Evolutionary conservation across 2,113 vertebrate genomes (phyloP), one percentile per base, ranked within the genome.

Genomic region (Pangasianodon hypophthalmus): DNA sequence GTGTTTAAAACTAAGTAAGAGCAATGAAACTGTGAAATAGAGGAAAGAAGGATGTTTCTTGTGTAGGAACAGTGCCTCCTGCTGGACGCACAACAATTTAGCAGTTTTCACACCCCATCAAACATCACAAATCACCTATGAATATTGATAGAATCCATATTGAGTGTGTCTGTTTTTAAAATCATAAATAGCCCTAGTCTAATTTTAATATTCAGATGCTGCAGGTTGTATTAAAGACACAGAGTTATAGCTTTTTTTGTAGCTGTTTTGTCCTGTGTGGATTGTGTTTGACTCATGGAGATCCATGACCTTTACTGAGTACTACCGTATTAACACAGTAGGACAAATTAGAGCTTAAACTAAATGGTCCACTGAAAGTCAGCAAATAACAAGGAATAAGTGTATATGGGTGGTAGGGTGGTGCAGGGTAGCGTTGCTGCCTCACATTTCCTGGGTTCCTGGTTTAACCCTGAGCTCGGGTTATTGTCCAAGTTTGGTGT

Each of bases 61-160:
- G 50, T 75, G 85, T 44, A 75, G 50, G 44, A 87, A 29, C n/a
- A 52, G 69, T 56, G 50, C 50, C 85, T 4, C 52, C 85, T 87
- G 13, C 69, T 87, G 85, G 85, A 87, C 2, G 1, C 21, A 58
- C 26, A 75, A 14, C 21, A 77, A 44, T 16, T 44, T 7, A 26
- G 16, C 19, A 73, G 69, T 73, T 67, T 48, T 85, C 19, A 48
- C 58, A 85, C 64, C 19, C 24, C 1, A 46, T 29, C 19, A 58
- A 37, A 48, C 2, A 50, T 50, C 29, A n/a, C 29, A 54, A 54
- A 82, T 26, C 21, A 26, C 4, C 7, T 18, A 77, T 11, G 19
- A 3, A 48, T 26, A 46, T 80, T 80, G 10, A 14, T 5, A 14
- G 11, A 79, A 52, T 54, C 7, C 2, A n/a, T 32, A 37, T 0